Base-by-base conservation (phyloP, 2,797 vertebrate genomes). In the Masticophis lateralis region DNA sequence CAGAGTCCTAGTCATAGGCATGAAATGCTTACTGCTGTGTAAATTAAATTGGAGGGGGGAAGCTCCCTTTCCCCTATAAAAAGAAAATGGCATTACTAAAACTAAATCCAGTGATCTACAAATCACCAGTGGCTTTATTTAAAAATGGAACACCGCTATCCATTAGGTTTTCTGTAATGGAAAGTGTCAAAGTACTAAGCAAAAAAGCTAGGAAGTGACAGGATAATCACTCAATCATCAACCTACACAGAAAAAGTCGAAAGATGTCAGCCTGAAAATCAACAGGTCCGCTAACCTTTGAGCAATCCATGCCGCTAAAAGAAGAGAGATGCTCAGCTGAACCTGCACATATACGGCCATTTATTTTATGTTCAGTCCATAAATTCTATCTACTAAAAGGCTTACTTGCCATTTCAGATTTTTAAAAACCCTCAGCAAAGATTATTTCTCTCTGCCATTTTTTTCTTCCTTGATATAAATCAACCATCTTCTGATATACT, bases 241-340 rank as follows among this genome's bases (percentile, higher is more conserved):
- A 74, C 92, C 69, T 87, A 66, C 87, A 92, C 74, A 87, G 74
- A 91, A 93, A 86, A 92, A 47, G 89, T 16, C 60, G 53, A 89
- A 93, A 86, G 59, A 74, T 86, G 59, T 89, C 89, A 43, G 59
- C 43, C 59, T 53, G 61, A 91, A 92, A 89, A 86, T 60, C 91
- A 93, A 87, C 92, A 89, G 87, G 69, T 69, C 55, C 37, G 32
- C 25, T 87, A 88, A 91, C 57, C 69, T 92, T 89, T 86, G 14
- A 28, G 59, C 69, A 92, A 63, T 10, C 10, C 43, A 57, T 28
- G 22, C 60, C 74, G 51, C 27, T 56, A 83, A 56, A 88, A 79
- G 86, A 47, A 93, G 79, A 90, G 47, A 93, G 69, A 87, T 0
- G 14, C 32, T n/a, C 37, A 59, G 43, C 83, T 22, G 47, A 91